Conservation (phyloP, 2,113 vertebrate genomes). For the Eudorcas thomsonii region DNA sequence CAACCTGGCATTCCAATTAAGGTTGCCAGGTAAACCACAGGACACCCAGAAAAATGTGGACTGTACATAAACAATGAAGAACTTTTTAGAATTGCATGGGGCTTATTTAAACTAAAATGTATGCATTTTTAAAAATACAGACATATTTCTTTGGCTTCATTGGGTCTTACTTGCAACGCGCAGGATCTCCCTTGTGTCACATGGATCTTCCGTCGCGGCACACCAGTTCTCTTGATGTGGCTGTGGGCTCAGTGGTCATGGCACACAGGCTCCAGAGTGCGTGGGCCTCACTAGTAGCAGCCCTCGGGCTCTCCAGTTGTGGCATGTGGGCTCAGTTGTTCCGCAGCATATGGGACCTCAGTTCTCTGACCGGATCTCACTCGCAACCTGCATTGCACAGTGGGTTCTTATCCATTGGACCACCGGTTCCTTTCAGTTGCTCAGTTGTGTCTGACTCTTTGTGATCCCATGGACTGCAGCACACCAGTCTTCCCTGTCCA, state of each 20-base stretch:
- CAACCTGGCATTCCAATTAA: background rate
- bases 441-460: background rate
- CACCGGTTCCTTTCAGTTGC: background rate
- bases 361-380: background rate
- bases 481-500: rapidly evolving
- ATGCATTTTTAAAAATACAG: background rate
- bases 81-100: background rate
- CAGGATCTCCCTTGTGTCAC: background rate
- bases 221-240: background rate
- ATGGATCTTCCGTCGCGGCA: rapidly evolving
- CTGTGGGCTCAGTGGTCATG: background rate
- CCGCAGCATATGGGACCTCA: background rate
- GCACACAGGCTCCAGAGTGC: background rate
- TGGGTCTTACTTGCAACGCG: background rate
- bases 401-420: background rate
- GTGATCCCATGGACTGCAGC: background rate
- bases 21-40: background rate
- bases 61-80: background rate
- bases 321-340: background rate
- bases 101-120: background rate
- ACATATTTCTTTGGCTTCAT: background rate
- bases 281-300: background rate
- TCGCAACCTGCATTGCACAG: background rate
- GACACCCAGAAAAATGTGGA: background rate
- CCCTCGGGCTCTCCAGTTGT: background rate